Evolutionary conservation across 2,113 vertebrate species (phyloP), one percentile per base, ranked within the genome.

Genomic region (Girardinichthys multiradiatus): DNA sequence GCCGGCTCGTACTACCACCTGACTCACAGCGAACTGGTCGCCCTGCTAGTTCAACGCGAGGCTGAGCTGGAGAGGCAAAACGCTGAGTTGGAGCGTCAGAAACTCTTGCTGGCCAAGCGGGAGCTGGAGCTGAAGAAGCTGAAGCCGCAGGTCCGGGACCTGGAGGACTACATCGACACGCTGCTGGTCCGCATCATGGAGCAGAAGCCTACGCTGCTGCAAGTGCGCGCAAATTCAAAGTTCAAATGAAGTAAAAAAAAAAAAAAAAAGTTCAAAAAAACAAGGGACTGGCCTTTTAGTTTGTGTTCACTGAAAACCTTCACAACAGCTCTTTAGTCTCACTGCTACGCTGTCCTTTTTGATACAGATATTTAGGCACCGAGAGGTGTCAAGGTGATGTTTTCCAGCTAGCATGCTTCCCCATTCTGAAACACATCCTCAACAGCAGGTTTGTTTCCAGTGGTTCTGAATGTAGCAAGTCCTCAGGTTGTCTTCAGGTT

Each of bases 131-230:
- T 99, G 78, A 94, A 85, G 92, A 95, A 89, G 92, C 93, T 96
- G 86, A 95, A 96, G 17, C 91, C 95, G 64, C 94, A 96, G 26
- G 94, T 99, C 79, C 92, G 80, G 0, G 97, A 98, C 66, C 95
- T 99, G 85, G 97, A 99, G 93, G 95, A 97, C 87, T 99, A 99
- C 94, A 99, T 99, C 0, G 98, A 99, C 94, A 95, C 95, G 68
- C 94, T 99, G 88, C 95, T 99, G 85, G 96, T 99, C 76, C 96
- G 96, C 85, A 98, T 99, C 93, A 99, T 99, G 96, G 97, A 99
- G 79, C 95, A 97, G 77, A 98, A 96, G 0, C 98, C 98, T 24
- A 96, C 95, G 0, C 94, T 99, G 74, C 94, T 99, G 84, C 98
- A 99, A 92, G 96, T 98, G 73, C 93, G 96, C 0, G 90, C 96